Evolutionary conservation across 35 echinoderm and acorn worm species (phyloP), one percentile per base, ranked within the genome.

Genomic region (Chiridota heheva): DNA sequence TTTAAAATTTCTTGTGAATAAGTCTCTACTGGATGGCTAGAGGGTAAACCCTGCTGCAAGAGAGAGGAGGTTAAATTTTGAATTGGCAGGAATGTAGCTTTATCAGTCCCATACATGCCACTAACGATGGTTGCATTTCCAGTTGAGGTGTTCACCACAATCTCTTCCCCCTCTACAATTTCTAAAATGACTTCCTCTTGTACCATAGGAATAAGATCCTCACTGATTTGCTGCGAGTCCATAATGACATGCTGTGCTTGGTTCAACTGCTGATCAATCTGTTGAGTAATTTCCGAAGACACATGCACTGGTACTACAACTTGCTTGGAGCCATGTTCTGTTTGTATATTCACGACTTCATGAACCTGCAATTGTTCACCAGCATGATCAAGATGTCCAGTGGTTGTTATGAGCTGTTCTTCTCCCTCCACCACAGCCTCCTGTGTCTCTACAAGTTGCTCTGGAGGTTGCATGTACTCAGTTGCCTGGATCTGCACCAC

Each of bases 1-100:
- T n/a, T n/a, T n/a, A n/a, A n/a, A 5, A 78, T 49, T 78, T 78
- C 75, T 78, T 78, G 75, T 20, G 75, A 78, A 43, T 78, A 78
- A 12, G 75, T 78, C 36, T 62, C 51, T 26, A 42, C 30, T 60
- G 51, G 75, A 55, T 78, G 58, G 62, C 75, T 78, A 57, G 75
- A 78, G 13, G 75, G 75, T 27, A 78, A 17, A 74, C 53, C 53
- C 22, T 58, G 75, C 56, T 78, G 75, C 51, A 78, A 27, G 13
- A 61, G 29, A 5, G 70, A 51, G n/a, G 75, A 30, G 3, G 75
- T 37, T 58, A 78, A 24, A 3, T 43, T 38, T 43, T 61, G 75
- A 5, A 78, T n/a, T n/a, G n/a, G n/a, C 53, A 13, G 75, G 75
- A 24, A 78, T 37, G 33, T 78, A 78, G 75, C 15, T 37, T 78